Evolutionary conservation across 2,888 invertebrate species (phyloP).

Genomic region (Autographa gamma): DNA sequence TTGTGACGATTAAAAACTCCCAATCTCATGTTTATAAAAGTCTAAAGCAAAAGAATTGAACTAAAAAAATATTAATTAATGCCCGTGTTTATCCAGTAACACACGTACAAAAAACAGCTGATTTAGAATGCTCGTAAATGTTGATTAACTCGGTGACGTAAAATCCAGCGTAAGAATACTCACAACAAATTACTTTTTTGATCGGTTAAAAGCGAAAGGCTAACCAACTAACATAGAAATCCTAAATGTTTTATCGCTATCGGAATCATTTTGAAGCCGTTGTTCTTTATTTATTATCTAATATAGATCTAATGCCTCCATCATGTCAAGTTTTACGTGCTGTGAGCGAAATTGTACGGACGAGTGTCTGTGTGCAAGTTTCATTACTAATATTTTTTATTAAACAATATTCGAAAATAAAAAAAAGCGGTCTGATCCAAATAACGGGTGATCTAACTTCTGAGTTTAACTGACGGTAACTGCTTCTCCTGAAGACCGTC

Average conservation of each 20-base stretch:
- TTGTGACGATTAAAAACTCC: too few species aligned
- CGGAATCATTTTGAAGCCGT: background rate
- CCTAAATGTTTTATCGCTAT: background rate
- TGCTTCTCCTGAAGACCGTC: too few species aligned
- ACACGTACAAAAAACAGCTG: background rate
- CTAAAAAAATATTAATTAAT: background rate
- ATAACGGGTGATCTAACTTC: too few species aligned
- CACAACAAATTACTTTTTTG: background rate
- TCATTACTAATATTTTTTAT: too few species aligned
- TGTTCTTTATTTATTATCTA: background rate
- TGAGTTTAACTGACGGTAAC: too few species aligned
- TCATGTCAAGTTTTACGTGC: too few species aligned
- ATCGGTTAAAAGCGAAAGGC: conserved; percentile 5
- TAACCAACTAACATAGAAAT: background rate
- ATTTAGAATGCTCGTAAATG: background rate
- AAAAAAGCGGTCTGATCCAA: too few species aligned
- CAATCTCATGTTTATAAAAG: background rate
- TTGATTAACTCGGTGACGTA: conserved; percentile 1
- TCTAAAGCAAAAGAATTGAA: background rate
- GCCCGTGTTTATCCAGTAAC: background rate
- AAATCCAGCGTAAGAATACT: background rate
- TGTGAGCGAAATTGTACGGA: too few species aligned
- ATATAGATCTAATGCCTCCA: too few species aligned
- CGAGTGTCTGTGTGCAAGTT: too few species aligned
- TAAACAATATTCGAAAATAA: too few species aligned